Conservation (phyloP, 1,140 invertebrate genomes). For the Luehdorfia chinensis region DNA sequence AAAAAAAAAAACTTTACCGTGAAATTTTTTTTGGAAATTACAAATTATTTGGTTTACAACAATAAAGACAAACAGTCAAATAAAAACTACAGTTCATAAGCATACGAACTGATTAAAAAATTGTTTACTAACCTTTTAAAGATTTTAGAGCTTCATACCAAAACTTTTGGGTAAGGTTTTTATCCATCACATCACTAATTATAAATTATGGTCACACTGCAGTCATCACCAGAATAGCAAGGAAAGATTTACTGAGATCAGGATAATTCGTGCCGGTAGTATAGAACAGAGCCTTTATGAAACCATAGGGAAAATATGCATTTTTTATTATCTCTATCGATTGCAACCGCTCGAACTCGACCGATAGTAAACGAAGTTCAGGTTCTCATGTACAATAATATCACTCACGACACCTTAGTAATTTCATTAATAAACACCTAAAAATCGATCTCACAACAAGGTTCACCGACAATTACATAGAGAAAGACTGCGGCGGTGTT, state of each 20-base stretch:
- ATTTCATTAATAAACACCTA: conserved; percentile 75
- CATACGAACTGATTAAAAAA: too few relatives aligned
- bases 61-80: too few relatives aligned
- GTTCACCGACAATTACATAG: conserved; percentile 69
- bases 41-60: neutral
- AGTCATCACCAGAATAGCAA: conserved; percentile 30
- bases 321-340: conserved; percentile 74
- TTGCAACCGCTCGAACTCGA: conserved; percentile 34
- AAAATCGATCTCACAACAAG: conserved; percentile 71
- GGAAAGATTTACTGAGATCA: conserved; percentile 24
- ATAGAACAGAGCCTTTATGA: conserved; percentile 59
- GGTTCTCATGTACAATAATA: conserved; percentile 55
- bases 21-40: neutral
- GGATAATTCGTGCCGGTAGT: conserved; percentile 43
- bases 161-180: conserved; percentile 18
- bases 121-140: conserved; percentile 42
- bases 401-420: conserved; percentile 64
- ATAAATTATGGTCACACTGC: conserved; percentile 31
- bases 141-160: conserved; percentile 16
- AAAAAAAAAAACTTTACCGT: neutral
- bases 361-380: conserved; percentile 33
- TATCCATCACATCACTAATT: conserved; percentile 24
- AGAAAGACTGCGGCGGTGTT: conserved; percentile 60
- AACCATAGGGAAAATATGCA: conserved; percentile 69
- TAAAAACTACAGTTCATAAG: too few relatives aligned